These are phyloP conservation scores for Vireo altiloquus DNA, from an alignment of 2,113 vertebrate genomes.

Conservation along the genomic window DNA sequence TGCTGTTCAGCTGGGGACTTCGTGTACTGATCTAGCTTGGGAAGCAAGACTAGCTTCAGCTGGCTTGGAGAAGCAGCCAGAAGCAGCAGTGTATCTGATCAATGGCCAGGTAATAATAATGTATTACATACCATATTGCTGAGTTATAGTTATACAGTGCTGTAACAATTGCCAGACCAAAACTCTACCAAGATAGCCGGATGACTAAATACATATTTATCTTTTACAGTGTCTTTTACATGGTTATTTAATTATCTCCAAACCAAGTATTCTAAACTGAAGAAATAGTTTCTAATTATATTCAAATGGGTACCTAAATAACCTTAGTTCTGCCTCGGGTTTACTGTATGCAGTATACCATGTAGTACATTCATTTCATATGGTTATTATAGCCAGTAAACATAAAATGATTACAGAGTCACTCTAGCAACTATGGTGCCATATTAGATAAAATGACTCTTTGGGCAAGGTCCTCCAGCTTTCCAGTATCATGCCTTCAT, in stretches of 20 bases:
- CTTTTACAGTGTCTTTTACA: conserved; percentile 6
- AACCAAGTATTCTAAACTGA: neutral
- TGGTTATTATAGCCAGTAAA: conserved; percentile 12
- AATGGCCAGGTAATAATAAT: conserved; percentile 33
- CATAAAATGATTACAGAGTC: conserved; percentile 2
- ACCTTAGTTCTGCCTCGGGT: neutral
- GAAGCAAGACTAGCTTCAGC: neutral
- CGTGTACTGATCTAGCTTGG: neutral
- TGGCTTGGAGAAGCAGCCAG: neutral
- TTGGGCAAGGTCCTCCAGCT: neutral
- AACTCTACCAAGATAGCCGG: neutral
- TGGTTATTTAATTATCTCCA: conserved; percentile 2
- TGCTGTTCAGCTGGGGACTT: neutral
- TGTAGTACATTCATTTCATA: neutral
- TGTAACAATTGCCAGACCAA: neutral
- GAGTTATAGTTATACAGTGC: neutral
- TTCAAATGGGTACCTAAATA: neutral
- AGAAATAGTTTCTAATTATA: conserved; percentile 2
- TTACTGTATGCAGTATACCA: neutral
- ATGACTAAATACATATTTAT: conserved; percentile 4
- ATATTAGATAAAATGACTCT: neutral
- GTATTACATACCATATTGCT: conserved; percentile 3
- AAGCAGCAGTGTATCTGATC: conserved; percentile 24
- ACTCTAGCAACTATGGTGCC: neutral
- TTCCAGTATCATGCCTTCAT: neutral